Evolutionary conservation across 2,797 vertebrate species (phyloP).

Genomic region (Dicrostonyx torquatus): DNA sequence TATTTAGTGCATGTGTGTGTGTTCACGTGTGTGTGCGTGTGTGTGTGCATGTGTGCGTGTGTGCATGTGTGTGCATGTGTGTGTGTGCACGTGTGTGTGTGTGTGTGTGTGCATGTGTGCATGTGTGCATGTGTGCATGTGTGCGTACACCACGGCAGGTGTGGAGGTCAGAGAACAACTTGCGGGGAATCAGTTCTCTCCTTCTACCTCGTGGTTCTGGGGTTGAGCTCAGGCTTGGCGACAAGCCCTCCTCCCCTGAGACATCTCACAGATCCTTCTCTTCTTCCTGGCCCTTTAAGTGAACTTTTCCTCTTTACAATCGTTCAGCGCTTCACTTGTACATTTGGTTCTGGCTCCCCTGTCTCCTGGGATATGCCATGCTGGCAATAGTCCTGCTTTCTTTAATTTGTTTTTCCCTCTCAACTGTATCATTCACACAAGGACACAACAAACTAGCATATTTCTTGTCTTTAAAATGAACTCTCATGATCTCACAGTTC

Average conservation of each 20-base stretch:
- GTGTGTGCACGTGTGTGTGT: too few relatives aligned
- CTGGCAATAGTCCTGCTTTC: not conserved
- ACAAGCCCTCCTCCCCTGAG: not conserved
- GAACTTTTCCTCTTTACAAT: not conserved
- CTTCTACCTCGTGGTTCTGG: not conserved
- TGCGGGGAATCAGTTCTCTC: not conserved
- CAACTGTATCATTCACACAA: not conserved
- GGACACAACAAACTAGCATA: not conserved
- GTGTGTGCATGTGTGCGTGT: too few relatives aligned
- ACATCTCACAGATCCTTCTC: not conserved
- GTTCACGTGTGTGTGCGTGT: fast-evolving
- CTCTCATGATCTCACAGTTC: not conserved
- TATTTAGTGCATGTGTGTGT: not conserved
- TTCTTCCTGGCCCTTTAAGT: not conserved
- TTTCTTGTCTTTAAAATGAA: not conserved
- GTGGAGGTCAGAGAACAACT: not conserved
- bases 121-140: not conserved
- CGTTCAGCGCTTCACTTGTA: not conserved
- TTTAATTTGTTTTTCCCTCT: not conserved
- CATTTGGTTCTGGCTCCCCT: not conserved
- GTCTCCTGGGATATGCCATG: not conserved
- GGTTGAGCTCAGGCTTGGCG: not conserved
- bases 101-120: too few relatives aligned
- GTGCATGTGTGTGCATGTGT: too few relatives aligned
- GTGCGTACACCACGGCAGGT: too few relatives aligned